Conservation (phyloP, 2,888 invertebrate species). For the Noctua comes region DNA sequence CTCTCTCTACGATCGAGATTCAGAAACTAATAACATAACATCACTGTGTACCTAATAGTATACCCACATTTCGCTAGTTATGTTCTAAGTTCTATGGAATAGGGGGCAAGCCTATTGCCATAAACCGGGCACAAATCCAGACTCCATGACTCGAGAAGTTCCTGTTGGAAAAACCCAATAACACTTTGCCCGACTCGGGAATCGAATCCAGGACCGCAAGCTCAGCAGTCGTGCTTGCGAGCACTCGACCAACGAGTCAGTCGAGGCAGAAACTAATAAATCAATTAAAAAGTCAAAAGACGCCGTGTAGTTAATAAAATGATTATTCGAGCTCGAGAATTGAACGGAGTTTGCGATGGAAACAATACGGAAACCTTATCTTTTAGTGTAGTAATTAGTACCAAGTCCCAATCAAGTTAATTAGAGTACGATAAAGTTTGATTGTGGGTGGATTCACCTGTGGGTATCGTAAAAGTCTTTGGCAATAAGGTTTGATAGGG, state of each 20-base stretch:
- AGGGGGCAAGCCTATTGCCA: not conserved
- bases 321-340: not conserved
- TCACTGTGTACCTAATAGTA: not conserved
- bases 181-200: not conserved
- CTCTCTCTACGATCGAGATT: not conserved
- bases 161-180: not conserved
- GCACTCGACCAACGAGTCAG: not conserved
- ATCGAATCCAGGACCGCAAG: not conserved
- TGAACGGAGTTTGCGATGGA: not conserved
- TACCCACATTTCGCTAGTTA: not conserved
- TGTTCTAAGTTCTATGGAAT: not conserved
- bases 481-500: not conserved
- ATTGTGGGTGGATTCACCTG: constrained; percentile 46
- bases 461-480: constrained; percentile 39
- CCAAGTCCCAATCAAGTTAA: constrained; percentile 45
- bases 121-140: not conserved
- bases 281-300: not conserved
- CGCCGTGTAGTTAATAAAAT: constrained; percentile 7
- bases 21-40: not conserved
- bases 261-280: not conserved
- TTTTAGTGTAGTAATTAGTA: constrained; percentile 38
- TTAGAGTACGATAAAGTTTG: constrained; percentile 43
- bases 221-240: not conserved
- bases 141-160: not conserved
- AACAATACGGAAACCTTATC: constrained; percentile 47